Evolutionary conservation across 2,888 invertebrate genomes (phyloP), one percentile per base, ranked within the genome.

Genomic region (Lithodes maja): DNA sequence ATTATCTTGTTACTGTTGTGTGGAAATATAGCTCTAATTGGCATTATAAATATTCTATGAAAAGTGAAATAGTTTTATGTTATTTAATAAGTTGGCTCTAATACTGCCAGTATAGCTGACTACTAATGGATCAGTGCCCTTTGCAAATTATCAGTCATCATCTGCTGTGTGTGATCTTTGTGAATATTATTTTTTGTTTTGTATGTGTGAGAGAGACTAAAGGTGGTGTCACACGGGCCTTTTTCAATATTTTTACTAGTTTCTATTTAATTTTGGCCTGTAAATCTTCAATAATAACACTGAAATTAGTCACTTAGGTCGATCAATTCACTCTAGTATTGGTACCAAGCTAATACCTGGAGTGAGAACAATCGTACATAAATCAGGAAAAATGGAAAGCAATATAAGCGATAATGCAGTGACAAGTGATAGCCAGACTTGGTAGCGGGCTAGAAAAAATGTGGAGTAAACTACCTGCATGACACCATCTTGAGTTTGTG

Each of bases 1-100:
- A 61, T 81, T 86, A n/a, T 61, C 33, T 55, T 75, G 9, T 50
- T 71, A 86, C 49, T 69, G 49, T 84, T 55, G 55, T 74, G 54
- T 84, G 61, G 54, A 74, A 81, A 55, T 81, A 61, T 68, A 71
- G 55, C 33, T 86, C 15, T 50, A 69, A 85, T 85, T 77, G 50
- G 71, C 78, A 53, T 85, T 82, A 55, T 52, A n/a, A 15, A 82
- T 68, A 81, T 82, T 82, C n/a, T 79, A 54, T 54, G 15, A 53
- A 78, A 79, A 53, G 53, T 17, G 53, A 79, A n/a, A 71, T 71
- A 61, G 17, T n/a, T n/a, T 71, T 71, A n/a, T 71, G 12, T 61
- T 61, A 7, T 12, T 61, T 61, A 5, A 61, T 61, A 7, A 12
- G 61, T 71, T 71, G 15, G 71, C 71, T 71, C 12, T 71, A n/a